Evolutionary conservation across 2,888 invertebrate species (phyloP), one percentile per base, ranked within the genome.

Genomic region (Watsonalla cultraria): DNA sequence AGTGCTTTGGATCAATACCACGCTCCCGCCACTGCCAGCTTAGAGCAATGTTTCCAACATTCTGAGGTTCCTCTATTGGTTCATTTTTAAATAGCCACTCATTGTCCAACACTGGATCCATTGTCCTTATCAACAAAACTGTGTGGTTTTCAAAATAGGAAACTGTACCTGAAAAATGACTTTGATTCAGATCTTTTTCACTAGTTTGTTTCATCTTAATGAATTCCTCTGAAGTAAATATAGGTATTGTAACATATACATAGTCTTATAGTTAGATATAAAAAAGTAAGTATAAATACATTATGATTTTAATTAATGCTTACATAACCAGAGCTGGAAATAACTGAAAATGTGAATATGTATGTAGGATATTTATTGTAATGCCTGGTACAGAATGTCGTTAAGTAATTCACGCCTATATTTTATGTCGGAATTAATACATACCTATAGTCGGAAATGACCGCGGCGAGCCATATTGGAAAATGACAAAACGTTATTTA

Each of bases 1-100:
- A 77, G 58, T 84, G 75, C 5, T 75, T 72, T 4, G 90, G 87
- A 60, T 87, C 77, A 45, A 86, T 76, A 39, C 91, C 91, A 37
- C 78, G 68, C 61, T 91, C 88, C 54, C 91, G 75, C 85, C 85
- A 90, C 62, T 89, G 90, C 89, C 87, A 91, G 62, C 88, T 89
- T 5, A 82, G 78, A 54, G 84, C 82, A 60, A 87, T 70, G 61
- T 89, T 90, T 51, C 88, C 88, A 54, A 81, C 66, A 70, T 68
- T 74, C 45, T 72, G 81, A n/a, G 72, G 57, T 42, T 89, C 87
- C 7, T 87, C 85, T 59, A 84, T 59, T 33, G 82, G 78, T 60
- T 86, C 86, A 78, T 81, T 85, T 66, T 88, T 90, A 62, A 73
- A 82, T 42, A 84, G 75, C 90, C 90, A 90, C 65, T 88, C 86